Percentiles rank a stretch among this genome's conserved stretches.
Evolutionary conservation across 37 sponge, comb jelly and placozoan genomes (phyloP).

Genomic region (Spongilla lacustris): DNA sequence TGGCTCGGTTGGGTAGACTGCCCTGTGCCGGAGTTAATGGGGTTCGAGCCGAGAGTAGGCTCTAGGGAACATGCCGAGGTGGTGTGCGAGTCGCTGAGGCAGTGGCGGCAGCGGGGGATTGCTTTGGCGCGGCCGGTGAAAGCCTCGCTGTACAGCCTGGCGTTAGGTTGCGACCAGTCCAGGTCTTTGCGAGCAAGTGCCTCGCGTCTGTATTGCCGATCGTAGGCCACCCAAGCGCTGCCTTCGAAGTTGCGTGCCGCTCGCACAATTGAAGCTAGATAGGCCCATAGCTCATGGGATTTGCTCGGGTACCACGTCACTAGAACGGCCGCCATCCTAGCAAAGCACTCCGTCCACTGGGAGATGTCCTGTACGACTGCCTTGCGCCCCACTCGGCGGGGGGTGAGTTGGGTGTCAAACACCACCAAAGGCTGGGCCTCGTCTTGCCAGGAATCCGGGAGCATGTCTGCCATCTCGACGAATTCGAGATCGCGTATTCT

Average conservation of each 20-base stretch:
- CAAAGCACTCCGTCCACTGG: slow-evolving; percentile 4
- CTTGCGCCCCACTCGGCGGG: background rate
- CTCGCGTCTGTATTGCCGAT: background rate
- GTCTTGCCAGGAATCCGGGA: background rate
- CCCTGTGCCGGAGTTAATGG: too few species aligned
- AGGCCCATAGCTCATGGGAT: slow-evolving; percentile 8
- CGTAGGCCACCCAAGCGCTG: slow-evolving; percentile 7
- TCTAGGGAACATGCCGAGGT: background rate
- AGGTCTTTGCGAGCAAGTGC: slow-evolving; percentile 2
- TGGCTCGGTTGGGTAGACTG: too few species aligned
- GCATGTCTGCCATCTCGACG: slow-evolving; percentile 4
- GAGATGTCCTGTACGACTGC: background rate
- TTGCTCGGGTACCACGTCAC: slow-evolving; percentile 1
- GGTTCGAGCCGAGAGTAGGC: background rate
- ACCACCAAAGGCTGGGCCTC: background rate
- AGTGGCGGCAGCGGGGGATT: slow-evolving; percentile 4
- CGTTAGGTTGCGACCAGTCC: slow-evolving; percentile 10
- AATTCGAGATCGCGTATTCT: background rate
- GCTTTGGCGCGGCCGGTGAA: slow-evolving; percentile 14
- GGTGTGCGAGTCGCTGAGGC: background rate
- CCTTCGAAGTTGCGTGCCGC: slow-evolving; percentile 5
- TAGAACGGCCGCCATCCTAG: slow-evolving; percentile 12
- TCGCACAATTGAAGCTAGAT: slow-evolving; percentile 6
- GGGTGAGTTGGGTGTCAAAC: background rate
- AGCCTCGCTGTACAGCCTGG: slow-evolving; percentile 21